Evolutionary conservation across 2,113 vertebrate genomes (phyloP).

Genomic region (Natator depressus): DNA sequence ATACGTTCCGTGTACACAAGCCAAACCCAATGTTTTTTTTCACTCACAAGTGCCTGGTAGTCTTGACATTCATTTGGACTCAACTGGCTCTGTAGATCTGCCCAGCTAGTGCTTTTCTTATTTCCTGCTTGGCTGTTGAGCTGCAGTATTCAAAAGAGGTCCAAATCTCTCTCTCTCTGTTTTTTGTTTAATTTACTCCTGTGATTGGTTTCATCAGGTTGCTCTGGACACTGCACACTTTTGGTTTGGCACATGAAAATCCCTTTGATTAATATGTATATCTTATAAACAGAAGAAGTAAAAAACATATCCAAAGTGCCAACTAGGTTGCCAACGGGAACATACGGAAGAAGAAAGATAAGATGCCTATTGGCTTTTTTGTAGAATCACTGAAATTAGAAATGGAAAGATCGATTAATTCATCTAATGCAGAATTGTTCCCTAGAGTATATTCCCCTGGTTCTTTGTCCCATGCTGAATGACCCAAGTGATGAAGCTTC

Average conservation of each 20-base stretch:
- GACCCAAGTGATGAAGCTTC: constrained; percentile 61
- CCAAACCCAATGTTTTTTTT: neutral
- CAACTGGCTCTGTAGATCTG: neutral
- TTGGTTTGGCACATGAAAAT: constrained; percentile 30
- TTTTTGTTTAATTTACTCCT: constrained; percentile 42
- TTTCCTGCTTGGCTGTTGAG: neutral
- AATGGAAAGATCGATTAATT: constrained; percentile 49
- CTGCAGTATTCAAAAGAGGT: neutral
- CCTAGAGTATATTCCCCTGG: neutral
- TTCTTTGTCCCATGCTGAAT: constrained; percentile 34
- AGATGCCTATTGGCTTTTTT: neutral
- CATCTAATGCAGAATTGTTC: constrained; percentile 60
- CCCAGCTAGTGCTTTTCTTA: neutral
- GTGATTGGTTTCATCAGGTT: constrained; percentile 43
- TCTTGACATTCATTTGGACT: fast-evolving
- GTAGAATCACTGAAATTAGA: constrained; percentile 9
- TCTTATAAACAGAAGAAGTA: constrained; percentile 64
- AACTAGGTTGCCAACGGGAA: constrained; percentile 47
- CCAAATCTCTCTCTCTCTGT: neutral
- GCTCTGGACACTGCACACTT: constrained; percentile 67
- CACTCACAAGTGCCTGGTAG: neutral
- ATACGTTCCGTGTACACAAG: neutral
- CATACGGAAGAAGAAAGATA: constrained; percentile 53
- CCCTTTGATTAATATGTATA: constrained; percentile 40
- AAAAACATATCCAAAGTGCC: neutral